These are phyloP conservation scores for Alosa sapidissima DNA, from an alignment of 2,797 vertebrate genomes.

Conservation along the genomic window DNA sequence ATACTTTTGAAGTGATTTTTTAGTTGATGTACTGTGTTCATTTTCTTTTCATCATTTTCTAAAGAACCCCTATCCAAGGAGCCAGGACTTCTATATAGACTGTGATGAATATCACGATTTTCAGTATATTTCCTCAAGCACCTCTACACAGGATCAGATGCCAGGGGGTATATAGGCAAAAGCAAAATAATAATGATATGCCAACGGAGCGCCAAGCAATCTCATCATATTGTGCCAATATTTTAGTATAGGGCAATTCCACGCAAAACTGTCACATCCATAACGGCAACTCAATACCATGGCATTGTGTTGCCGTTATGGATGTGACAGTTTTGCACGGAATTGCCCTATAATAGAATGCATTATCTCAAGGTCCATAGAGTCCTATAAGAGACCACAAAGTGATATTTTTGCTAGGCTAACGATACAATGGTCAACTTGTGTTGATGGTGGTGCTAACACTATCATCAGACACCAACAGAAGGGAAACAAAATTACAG, in stretches of 20 bases:
- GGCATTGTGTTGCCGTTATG: no score
- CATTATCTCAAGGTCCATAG: slow-evolving; percentile 9
- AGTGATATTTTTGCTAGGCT: neutral
- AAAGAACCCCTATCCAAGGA: neutral
- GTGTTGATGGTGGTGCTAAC: neutral
- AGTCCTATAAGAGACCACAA: neutral
- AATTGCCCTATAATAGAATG: neutral
- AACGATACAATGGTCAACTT: neutral
- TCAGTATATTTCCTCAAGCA: neutral
- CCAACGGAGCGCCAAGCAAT: neutral
- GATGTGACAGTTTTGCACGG: no score
- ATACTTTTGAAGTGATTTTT: no score
- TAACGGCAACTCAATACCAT: no score
- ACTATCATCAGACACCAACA: neutral
- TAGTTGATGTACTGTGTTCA: no score
- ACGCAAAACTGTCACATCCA: no score
- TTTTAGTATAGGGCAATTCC: neutral
- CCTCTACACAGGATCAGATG: neutral
- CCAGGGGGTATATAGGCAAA: neutral
- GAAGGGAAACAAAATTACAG: neutral
- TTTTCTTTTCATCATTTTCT: neutral
- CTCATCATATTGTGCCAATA: neutral
- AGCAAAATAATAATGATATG: neutral
- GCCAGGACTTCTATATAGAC: neutral
- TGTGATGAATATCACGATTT: no score